A percentile compares a stretch with the other conserved stretches of the same genome.
Conservation (phyloP, 1,140 invertebrate genomes). For the Drosophila littoralis region DNA sequence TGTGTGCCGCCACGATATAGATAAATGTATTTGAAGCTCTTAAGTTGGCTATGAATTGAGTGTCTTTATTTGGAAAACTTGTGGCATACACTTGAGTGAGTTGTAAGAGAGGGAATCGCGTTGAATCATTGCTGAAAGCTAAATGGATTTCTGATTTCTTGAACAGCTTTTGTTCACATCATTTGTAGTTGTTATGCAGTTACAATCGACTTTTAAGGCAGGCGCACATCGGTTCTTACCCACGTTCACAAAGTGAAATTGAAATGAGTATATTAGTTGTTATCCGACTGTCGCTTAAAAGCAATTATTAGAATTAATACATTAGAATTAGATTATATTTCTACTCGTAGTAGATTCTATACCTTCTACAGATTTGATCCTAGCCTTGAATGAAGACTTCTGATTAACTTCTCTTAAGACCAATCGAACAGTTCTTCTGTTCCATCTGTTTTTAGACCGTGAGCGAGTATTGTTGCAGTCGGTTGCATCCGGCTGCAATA, state of each 20-base stretch:
- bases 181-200: conserved; percentile 12
- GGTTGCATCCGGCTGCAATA: no score
- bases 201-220: conserved; percentile 28
- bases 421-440: no score
- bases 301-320: no score
- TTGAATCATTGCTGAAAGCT: not conserved
- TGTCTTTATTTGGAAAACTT: not conserved
- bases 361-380: no score
- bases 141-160: not conserved
- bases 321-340: no score
- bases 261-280: no score
- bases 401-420: no score
- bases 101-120: not conserved
- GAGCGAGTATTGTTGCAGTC: no score
- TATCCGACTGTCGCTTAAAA: no score
- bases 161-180: not conserved
- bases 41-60: conserved; percentile 7
- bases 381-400: no score
- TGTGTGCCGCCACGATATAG: not conserved
- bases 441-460: no score
- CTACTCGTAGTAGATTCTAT: no score
- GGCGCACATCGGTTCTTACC: not conserved
- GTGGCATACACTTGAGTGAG: not conserved
- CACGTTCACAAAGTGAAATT: not conserved
- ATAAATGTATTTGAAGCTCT: not conserved